Evolutionary conservation across 2,888 invertebrate genomes (phyloP), one percentile per base, ranked within the genome.

Genomic region (Drosophila tanythrix): DNA sequence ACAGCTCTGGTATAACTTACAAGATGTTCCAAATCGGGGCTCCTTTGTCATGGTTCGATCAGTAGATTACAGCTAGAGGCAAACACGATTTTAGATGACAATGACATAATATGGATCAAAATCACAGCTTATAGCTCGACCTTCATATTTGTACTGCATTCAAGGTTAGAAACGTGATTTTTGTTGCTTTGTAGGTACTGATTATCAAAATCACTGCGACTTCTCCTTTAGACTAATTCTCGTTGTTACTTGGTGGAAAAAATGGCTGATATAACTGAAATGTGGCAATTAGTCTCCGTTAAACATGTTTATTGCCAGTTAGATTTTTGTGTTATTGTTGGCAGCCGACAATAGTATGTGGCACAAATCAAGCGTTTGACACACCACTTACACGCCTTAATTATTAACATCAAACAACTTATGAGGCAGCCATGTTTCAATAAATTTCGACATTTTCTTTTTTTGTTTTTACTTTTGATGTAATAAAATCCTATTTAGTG

Each of bases 391-490:
- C 18, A 10, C 18, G 43, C 33, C 50, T 76, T 74, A 83, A 78
- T 83, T 81, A 88, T 86, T 85, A 76, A 88, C 77, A 76, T 71
- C 69, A 76, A 79, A 71, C 72, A 77, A 27, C 60, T 71, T 77
- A 69, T 66, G 27, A 29, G 36, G 27, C 48, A 38, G 50, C 40
- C 55, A 36, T 51, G 53, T 61, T 77, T 56, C 38, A 46, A 31
- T 36, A 43, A 36, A 31, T 43, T 63, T 73, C 18, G 35, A 51
- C 40, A 31, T 69, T 61, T 68, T 21, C 21, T n/a, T 52, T n/a
- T 33, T 43, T 21, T 1, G 11, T 38, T 40, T 57, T 53, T 33
- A 2, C 59, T 56, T 58, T 56, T 55, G 43, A 59, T 71, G 66
- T 83, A 88, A 88, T 84, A 70, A 70, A 84, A 74, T 75, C 64